Base-by-base conservation (phyloP, 1,140 invertebrate genomes). In the Brachionus sp. region DNA sequence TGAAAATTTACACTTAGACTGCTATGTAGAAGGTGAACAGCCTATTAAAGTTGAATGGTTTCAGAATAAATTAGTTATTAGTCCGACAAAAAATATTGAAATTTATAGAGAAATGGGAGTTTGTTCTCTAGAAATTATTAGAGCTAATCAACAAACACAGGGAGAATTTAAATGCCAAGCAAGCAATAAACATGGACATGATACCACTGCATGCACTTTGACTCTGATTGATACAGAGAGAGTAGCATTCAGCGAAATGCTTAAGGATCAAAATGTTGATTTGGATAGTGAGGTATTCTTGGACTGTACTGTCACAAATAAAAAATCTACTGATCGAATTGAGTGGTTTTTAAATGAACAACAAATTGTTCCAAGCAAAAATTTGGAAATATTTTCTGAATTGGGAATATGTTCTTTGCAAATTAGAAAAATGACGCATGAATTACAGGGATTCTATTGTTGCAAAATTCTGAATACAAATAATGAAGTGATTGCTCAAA, bases 21-120 rank as follows among this genome's bases (percentile, higher is more conserved):
- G 77, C 57, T 80, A 62, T 80, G 77, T 80, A 19, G 77, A 80
- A 62, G 77, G 77, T 13, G 50, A 57, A 44, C 50, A 80, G 23
- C 77, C 77, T 10, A 62, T 80, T 35, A 19, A 33, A 25, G 33
- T 62, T 19, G 39, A 66, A 57, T 80, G 77, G 77, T 80, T 42
- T 23, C 25, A 62, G n/a, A 23, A 80, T 19, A 53, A 66, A 62
- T 10, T 10, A n/a, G 2, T 62, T 3, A 19, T 80, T 12, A 25
- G 16, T 5, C 77, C 77, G 12, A 23, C 50, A 5, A 42, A 62
- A 25, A 80, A 80, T 80, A 53, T 80, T 19, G 77, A 80, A 80
- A 80, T 80, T 12, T 80, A 62, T 23, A 46, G 77, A 13, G 77
- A 80, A 5, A 13, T 80, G 0, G 77, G 77, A 9, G 77, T 80